Conservation (phyloP, 2,113 vertebrate genomes). For the Bostrychus sinensis region DNA sequence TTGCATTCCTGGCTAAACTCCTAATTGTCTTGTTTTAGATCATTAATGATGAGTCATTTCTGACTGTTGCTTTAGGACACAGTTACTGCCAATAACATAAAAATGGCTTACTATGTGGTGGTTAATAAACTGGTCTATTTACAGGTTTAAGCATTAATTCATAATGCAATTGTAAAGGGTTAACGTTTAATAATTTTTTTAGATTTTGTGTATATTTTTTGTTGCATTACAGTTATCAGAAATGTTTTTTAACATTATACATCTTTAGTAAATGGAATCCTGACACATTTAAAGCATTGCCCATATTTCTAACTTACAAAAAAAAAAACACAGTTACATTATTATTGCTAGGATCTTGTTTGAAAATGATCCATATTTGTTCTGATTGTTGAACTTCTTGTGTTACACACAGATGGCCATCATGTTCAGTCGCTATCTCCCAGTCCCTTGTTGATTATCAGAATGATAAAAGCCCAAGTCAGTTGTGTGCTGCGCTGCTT, state of each 20-base stretch:
- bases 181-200: too few relatives aligned
- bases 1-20: background rate
- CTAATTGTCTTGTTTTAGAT: background rate
- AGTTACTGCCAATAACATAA: too few relatives aligned
- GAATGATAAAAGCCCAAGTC: slow-evolving; percentile 57
- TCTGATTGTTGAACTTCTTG: background rate
- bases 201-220: too few relatives aligned
- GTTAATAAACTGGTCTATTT: too few relatives aligned
- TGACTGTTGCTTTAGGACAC: too few relatives aligned
- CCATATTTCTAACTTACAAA: background rate
- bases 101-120: too few relatives aligned
- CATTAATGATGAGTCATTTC: too few relatives aligned
- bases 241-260: too few relatives aligned
- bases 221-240: too few relatives aligned
- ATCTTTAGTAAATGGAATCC: too few relatives aligned
- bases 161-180: too few relatives aligned
- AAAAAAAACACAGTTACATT: background rate
- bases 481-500: slow-evolving; percentile 64
- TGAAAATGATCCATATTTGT: background rate
- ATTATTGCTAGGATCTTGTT: background rate
- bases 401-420: slow-evolving; percentile 29
- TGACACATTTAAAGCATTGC: background rate
- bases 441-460: slow-evolving; percentile 53
- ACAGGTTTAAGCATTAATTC: too few relatives aligned
- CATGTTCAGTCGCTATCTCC: slow-evolving; percentile 26